These are phyloP conservation scores for Karalla daura DNA, from an alignment of 2,797 vertebrate species.

Conservation along the genomic window DNA sequence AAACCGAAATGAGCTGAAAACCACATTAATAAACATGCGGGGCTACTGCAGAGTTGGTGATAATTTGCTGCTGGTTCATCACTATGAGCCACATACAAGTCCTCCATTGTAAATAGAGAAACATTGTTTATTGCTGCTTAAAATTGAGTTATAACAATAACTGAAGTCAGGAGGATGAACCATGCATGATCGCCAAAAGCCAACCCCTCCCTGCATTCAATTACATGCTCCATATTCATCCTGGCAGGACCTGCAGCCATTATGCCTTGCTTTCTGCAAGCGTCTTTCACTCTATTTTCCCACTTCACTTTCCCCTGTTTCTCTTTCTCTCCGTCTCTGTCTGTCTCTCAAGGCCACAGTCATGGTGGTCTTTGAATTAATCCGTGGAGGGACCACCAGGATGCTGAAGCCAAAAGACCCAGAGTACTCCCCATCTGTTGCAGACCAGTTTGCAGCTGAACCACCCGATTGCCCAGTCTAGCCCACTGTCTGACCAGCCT, in stretches of 20 bases:
- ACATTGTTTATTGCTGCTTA: neutral
- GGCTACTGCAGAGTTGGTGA: neutral
- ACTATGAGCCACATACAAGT: neutral
- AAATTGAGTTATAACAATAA: slow-evolving; percentile 13
- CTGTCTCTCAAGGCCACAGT: slow-evolving; percentile 41
- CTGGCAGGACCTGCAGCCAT: slow-evolving; percentile 20
- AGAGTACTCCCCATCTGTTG: neutral
- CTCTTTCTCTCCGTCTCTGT: slow-evolving; percentile 1
- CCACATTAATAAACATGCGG: neutral
- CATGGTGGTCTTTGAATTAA: slow-evolving; percentile 48
- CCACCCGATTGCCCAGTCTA: neutral
- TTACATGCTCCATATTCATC: slow-evolving; percentile 37
- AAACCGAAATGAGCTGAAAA: neutral
- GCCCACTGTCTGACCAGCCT: neutral
- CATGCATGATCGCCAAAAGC: neutral
- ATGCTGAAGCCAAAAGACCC: slow-evolving; percentile 2
- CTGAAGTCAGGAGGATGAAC: neutral
- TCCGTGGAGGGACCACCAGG: slow-evolving; percentile 32
- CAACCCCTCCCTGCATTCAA: slow-evolving; percentile 11
- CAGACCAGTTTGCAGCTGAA: slow-evolving; percentile 27
- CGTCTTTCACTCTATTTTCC: slow-evolving; percentile 9
- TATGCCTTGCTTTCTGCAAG: slow-evolving; percentile 19
- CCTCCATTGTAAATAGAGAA: neutral
- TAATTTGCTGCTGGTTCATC: neutral
- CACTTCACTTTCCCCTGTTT: slow-evolving; percentile 4